Base-by-base conservation (phyloP, 2,113 vertebrate genomes). In the Eurypyga helias region DNA sequence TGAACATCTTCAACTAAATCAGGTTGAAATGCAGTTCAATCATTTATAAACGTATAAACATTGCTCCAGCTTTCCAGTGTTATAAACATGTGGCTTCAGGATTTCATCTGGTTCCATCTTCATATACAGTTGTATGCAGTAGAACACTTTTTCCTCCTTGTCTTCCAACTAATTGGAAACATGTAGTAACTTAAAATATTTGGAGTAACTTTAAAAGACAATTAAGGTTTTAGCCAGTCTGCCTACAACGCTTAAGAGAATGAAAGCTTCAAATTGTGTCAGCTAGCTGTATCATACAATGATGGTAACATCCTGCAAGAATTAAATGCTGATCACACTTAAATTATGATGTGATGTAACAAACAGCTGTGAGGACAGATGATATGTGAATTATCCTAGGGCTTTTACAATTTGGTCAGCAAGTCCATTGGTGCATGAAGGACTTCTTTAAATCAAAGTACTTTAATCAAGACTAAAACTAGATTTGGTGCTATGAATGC, bases 281-380 rank as follows among this genome's bases (percentile, higher is more conserved):
- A 81, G 24, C 58, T 76, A 62, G 9, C 54, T 80, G 2, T 55
- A 48, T 36, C 65, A 31, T 52, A 41, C 13, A 25, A 1, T n/a
- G 51, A 64, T 51, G 36, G 81, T 20, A 34, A 29, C 29, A 34
- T 28, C 16, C 70, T 88, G 71, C 58, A 70, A 31, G 36, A 85
- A 28, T 49, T 33, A 62, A 88, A 41, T 66, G 66, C 57, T 90
- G 82, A 85, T 77, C 85, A 62, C n/a, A 85, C 83, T 48, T 65
- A 62, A 73, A 66, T 86, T n/a, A 2, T 12, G 8, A 34, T 17
- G 78, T 55, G 90, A 70, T 77, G 51, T 80, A 93, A 76, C 62
- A 80, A 86, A 66, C 90, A 96, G 76, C 92, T 94, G 90, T 6
- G n/a, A 81, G 87, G 86, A 24, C 93, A 93, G 90, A 83, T 80